These are phyloP conservation scores for Pipistrellus pygmaeus DNA, from an alignment of 2,797 vertebrate species.

Conservation along the genomic window DNA sequence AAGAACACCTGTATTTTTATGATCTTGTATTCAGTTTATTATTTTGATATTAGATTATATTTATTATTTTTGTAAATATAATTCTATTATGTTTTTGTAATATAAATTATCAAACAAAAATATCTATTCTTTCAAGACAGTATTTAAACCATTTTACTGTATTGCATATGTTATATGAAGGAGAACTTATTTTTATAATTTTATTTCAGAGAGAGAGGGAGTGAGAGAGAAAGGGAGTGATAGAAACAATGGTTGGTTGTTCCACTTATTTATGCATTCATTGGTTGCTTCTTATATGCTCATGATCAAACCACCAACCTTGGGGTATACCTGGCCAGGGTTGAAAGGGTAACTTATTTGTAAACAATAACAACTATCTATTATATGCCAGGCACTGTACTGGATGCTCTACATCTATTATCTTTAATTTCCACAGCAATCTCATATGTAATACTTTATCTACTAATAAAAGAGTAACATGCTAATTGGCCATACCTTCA, in stretches of 20 bases:
- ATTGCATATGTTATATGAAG: background rate
- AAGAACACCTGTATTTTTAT: background rate
- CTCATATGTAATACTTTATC: background rate
- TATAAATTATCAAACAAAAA: conserved; percentile 13
- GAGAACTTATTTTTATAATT: background rate
- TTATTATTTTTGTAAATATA: conserved; percentile 38
- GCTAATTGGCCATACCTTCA: too few species aligned
- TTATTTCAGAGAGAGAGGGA: background rate
- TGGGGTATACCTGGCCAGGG: background rate
- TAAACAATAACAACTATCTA: background rate
- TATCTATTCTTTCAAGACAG: background rate
- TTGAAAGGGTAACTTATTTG: background rate
- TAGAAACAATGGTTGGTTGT: background rate
- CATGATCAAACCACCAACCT: background rate
- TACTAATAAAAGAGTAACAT: too few species aligned
- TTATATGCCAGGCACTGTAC: background rate
- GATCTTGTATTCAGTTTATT: background rate
- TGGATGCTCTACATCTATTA: background rate
- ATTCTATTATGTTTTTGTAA: background rate
- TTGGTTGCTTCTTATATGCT: background rate
- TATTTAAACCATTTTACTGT: background rate
- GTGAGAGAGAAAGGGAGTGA: background rate
- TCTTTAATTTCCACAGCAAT: background rate
- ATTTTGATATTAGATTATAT: background rate
- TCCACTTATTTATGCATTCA: background rate